Base-by-base conservation (phyloP, 35 echinoderm and acorn worm species). In the Ophioderma brevispina region DNA sequence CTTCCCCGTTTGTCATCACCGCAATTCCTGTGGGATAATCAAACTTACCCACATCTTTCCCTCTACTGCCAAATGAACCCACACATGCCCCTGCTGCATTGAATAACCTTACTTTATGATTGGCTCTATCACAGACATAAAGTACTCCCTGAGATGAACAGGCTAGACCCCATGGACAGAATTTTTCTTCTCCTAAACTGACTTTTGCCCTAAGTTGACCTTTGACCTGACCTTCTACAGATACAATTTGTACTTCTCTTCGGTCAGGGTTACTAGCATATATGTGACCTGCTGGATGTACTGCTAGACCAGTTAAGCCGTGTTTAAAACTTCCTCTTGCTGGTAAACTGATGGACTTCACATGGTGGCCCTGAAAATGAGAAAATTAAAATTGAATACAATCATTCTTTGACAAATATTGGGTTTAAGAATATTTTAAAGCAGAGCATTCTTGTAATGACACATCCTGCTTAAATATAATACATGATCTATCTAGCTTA, bases 111-210 rank as follows among this genome's bases (percentile, higher is more conserved):
- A 89, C n/a, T 17, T 5, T 37, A 36, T 80, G 50, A 80, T 89
- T 89, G 19, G 42, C 43, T 19, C 87, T 18, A 34, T 89, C 87
- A 17, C 87, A 81, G 33, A 89, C 87, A 40, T 89, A 89, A 1
- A 89, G 34, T 0, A 28, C 31, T 19, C 78, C 46, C 32, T 36
- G 43, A 28, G 78, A 6, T 32, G 32, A 39, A 30, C 79, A 89
- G 1, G 78, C 87, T 77, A 89, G 36, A 70, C 87, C 87, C 77
- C 77, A 63, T 13, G 87, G 87, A 5, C 41, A 52, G 50, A 89
- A 89, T n/a, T 89, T 80, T 13, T 36, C 32, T 31, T 89, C 35
- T 41, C 32, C 41, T 55, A 37, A 13, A 30, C 43, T 42, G 14
- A 38, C 75, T 36, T 50, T 30, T 4, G 37, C 28, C 17, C 38